phyloP scores from a whole-genome alignment of 2,888 invertebrate species.

The Aphodius sticticus region DNA sequence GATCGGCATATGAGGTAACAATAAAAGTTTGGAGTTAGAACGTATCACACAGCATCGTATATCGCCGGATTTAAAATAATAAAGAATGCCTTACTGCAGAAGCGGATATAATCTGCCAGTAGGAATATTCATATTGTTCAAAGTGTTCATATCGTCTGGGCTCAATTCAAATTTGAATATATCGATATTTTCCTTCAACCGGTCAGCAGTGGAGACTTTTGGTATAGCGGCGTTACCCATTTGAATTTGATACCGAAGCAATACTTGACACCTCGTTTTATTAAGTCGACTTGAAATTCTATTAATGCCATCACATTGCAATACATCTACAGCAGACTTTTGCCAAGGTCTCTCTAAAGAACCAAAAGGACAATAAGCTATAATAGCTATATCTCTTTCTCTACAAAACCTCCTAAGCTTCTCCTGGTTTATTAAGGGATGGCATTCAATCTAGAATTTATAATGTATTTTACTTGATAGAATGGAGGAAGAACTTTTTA shows the following conservation, averaged over 20 bases:
- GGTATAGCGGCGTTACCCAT: constrained; percentile 65
- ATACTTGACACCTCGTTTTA: constrained; percentile 74
- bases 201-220: constrained; percentile 63
- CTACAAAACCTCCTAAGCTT: constrained; percentile 73
- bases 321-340: constrained; percentile 67
- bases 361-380: constrained; percentile 83
- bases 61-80: background rate
- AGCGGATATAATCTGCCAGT: constrained; percentile 28
- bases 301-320: constrained; percentile 69
- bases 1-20: too few species aligned
- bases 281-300: constrained; percentile 70
- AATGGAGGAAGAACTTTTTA: constrained; percentile 42
- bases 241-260: constrained; percentile 68
- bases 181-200: constrained; percentile 65
- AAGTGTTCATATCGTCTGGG: constrained; percentile 57
- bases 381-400: constrained; percentile 69
- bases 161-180: constrained; percentile 66
- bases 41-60: too few species aligned
- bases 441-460: constrained; percentile 69
- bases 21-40: too few species aligned
- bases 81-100: background rate
- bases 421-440: constrained; percentile 72
- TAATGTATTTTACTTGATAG: constrained; percentile 53
- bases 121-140: constrained; percentile 36
- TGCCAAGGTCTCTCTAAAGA: constrained; percentile 77